Conservation (phyloP, 2,888 invertebrate genomes). For the Syritta pipiens region DNA sequence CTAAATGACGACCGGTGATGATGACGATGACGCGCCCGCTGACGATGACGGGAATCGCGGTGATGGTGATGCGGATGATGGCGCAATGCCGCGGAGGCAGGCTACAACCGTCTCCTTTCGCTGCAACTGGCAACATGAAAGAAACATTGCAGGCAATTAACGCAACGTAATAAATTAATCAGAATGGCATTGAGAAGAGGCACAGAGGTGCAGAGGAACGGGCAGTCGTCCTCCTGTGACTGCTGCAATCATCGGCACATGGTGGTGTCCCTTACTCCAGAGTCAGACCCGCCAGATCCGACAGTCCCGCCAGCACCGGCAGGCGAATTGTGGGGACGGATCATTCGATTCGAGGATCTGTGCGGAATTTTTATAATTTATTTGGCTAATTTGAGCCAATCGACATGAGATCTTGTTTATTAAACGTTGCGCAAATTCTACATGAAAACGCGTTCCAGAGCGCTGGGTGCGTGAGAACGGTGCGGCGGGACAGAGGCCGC, state of each 20-base stretch:
- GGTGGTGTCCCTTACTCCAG: too few relatives aligned
- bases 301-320: too few relatives aligned
- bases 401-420: conserved; percentile 78
- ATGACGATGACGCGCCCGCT: conserved; percentile 32
- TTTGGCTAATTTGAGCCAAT: conserved; percentile 78
- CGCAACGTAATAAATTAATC: conserved; percentile 70
- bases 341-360: conserved; percentile 44
- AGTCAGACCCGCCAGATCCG: too few relatives aligned
- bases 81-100: too few relatives aligned
- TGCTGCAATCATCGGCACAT: too few relatives aligned
- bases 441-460: conserved; percentile 72
- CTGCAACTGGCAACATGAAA: conserved; percentile 69
- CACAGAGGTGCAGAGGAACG: background rate
- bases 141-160: conserved; percentile 70
- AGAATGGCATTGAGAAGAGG: conserved; percentile 49
- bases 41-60: conserved; percentile 43
- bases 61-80: too few relatives aligned
- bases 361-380: conserved; percentile 74
- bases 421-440: conserved; percentile 76
- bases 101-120: conserved; percentile 57
- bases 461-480: conserved; percentile 7
- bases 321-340: conserved; percentile 10
- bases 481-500: conserved; percentile 24
- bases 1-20: conserved; percentile 34
- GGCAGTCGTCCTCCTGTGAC: too few relatives aligned